Evolutionary conservation across 2,888 invertebrate species (phyloP).

Genomic region (Euclidia mi): DNA sequence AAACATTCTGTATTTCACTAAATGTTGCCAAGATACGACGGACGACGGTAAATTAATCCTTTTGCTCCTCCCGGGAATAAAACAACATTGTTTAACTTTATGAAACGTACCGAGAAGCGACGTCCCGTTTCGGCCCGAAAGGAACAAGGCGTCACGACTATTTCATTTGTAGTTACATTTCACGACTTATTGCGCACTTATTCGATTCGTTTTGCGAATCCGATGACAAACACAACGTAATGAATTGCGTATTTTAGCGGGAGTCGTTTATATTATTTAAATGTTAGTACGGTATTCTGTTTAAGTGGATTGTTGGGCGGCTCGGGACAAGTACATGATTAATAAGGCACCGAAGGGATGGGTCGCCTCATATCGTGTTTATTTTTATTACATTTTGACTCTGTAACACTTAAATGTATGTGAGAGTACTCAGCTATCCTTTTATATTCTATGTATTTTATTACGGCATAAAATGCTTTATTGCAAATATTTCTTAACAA

Average conservation of each 20-base stretch:
- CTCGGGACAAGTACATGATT: conserved; percentile 23
- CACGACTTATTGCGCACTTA: conserved; percentile 4
- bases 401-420: too few species aligned
- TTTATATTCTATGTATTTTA: too few species aligned
- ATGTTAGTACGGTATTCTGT: too few species aligned
- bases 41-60: conserved; percentile 31
- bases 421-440: too few species aligned
- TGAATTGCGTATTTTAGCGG: background rate
- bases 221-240: background rate
- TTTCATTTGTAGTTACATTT: conserved; percentile 6
- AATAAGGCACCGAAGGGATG: conserved; percentile 18
- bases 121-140: background rate
- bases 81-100: conserved; percentile 31
- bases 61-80: conserved; percentile 30
- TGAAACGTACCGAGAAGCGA: conserved; percentile 3
- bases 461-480: too few species aligned
- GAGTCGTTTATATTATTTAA: too few species aligned
- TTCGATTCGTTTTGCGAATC: background rate
- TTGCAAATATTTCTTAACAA: too few species aligned
- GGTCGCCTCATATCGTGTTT: background rate
- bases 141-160: background rate
- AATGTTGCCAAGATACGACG: background rate
- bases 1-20: background rate
- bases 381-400: too few species aligned
- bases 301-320: background rate